Evolutionary conservation across 2,888 invertebrate genomes (phyloP), one percentile per base, ranked within the genome.

Genomic region (Volucella zonaria): DNA sequence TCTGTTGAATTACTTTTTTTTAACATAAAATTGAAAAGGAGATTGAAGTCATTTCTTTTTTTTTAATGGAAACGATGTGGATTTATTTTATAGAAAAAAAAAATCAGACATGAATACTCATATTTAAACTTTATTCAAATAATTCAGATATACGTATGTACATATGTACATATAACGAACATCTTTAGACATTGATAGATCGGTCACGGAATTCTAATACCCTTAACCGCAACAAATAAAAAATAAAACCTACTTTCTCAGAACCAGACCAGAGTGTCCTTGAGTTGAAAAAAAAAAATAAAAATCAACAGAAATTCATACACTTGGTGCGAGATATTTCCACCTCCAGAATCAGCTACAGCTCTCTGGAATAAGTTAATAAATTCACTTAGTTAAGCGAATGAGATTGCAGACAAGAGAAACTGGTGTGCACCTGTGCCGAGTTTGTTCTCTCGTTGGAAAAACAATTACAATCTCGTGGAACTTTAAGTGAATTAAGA

Each of bases 401-500:
- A 85, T 67, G 58, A 70, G 71, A 76, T 81, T 76, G 75, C 67
- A 73, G 75, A 61, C 31, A 77, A 79, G 64, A 78, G 40, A 77
- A 40, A 59, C 47, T 47, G 52, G 12, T 38, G 66, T 80, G 76
- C 81, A 81, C 76, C 81, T 85, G 85, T 85, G 81, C 62, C n/a
- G 14, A 66, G 59, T 58, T 23, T 67, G 59, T 43, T 51, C 42
- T 58, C 64, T 43, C 43, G 52, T 49, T 18, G 56, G 58, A 58
- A 81, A 85, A 58, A 73, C 80, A 81, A 85, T 85, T 81, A 85
- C 81, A 76, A 68, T 85, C 67, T 68, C 76, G 47, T 62, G 80
- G 71, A 85, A 76, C 81, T 62, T 81, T 85, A 85, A 85, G 75
- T 76, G 81, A 81, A 81, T 85, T 81, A 85, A 85, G 75, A 67